Conservation (phyloP, 2,888 invertebrate genomes). For the Acrocyrtus sp. region DNA sequence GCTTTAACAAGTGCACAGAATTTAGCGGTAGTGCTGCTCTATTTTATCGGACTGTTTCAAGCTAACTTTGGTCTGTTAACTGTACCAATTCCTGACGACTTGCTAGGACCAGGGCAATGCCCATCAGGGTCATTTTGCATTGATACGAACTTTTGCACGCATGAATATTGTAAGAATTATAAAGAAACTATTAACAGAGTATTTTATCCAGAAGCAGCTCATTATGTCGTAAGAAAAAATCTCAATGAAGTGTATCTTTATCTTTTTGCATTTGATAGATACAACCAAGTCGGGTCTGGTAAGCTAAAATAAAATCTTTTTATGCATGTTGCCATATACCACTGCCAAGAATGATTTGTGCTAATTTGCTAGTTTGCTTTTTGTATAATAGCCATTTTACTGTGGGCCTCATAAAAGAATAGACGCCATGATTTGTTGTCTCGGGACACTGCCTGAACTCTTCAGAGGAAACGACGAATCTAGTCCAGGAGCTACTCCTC, state of each 20-base stretch:
- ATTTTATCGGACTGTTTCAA: too few species aligned
- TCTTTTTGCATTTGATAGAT: conserved; percentile 18
- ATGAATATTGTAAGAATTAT: conserved; percentile 39
- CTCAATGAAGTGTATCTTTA: neutral
- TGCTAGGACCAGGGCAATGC: conserved; percentile 30
- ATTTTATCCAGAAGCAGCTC: neutral
- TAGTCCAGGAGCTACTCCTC: neutral
- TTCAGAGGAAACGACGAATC: too few species aligned
- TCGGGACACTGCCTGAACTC: conserved; percentile 8
- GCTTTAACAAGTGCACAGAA: too few species aligned
- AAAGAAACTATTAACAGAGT: too few species aligned
- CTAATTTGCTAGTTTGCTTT: neutral
- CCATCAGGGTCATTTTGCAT: conserved; percentile 26
- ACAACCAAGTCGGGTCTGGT: conserved; percentile 29
- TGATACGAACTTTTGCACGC: conserved; percentile 10
- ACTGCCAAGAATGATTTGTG: neutral
- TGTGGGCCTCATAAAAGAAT: conserved; percentile 47
- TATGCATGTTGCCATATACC: neutral
- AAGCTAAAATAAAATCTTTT: neutral
- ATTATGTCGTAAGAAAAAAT: neutral
- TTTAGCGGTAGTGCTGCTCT: too few species aligned
- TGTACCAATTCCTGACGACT: conserved; percentile 2
- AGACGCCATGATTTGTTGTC: conserved; percentile 43
- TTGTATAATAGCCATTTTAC: conserved; percentile 35
- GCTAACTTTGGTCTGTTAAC: neutral